Evolutionary conservation across 2,888 invertebrate species (phyloP), one percentile per base, ranked within the genome.

Genomic region (Ormyrus thymus): DNA sequence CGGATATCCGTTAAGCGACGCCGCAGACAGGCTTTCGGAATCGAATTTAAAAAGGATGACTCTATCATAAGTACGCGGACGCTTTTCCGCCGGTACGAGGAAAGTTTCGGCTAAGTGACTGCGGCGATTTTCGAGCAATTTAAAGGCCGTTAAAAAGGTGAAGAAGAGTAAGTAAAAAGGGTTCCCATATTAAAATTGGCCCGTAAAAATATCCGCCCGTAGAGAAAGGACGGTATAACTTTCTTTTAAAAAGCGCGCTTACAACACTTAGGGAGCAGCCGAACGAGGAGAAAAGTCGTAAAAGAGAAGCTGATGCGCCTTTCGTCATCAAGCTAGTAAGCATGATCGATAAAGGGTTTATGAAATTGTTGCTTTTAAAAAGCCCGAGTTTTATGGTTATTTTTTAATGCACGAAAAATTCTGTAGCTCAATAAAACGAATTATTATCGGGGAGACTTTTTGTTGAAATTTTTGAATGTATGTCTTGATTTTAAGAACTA

Each of bases 251-350:
- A 43, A 45, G 74, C 15, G 43, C 11, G 48, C 10, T 61, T 45
- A 11, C 61, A 68, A n/a, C 55, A 46, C 11, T 9, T 13, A 45
- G 71, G 51, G 51, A 51, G 51, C 8, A 61, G 15, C 29, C 46
- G 11, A 45, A 53, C 53, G 68, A 59, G 53, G 53, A 75, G 75
- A 68, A 75, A 58, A 68, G 68, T 61, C 75, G 68, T 75, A 75
- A 75, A 75, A 61, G 11, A 29, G 43, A n/a, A 7, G 53, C 9
- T 13, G n/a, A 2, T 43, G 6, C 43, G 43, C 7, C 29, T 66
- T 66, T 53, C 53, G 53, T 53, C 53, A n/a, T 65, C 13, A 64
- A 48, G 51, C 15, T n/a, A 6, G 62, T 46, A 6, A n/a, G n/a
- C 7, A 62, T 29, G 29, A 29, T 29, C 50, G 11, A 29, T 50